phyloP scores from a whole-genome alignment of 2,113 vertebrate genomes.

The Ptyas mucosa region DNA sequence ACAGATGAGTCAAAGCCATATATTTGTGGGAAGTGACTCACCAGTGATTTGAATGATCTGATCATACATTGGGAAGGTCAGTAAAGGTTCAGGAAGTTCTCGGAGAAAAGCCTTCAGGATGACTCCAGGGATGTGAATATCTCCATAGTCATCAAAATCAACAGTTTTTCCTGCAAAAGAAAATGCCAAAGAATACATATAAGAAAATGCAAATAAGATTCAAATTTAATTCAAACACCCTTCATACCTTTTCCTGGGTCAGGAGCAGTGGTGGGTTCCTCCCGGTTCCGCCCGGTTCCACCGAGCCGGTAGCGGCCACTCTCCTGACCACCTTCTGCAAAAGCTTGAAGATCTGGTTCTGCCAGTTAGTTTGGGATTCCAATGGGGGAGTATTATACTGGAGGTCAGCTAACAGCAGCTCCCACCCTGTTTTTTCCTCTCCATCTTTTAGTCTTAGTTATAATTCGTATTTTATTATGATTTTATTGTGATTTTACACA shows the following conservation, averaged over 20 bases:
- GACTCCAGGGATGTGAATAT: slow-evolving; percentile 78
- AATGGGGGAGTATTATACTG: not conserved
- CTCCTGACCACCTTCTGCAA: no score
- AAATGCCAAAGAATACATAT: not conserved
- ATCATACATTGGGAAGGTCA: slow-evolving; percentile 77
- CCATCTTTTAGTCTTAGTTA: not conserved
- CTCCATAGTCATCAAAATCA: slow-evolving; percentile 72
- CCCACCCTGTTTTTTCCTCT: not conserved
- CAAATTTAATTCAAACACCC: not conserved
- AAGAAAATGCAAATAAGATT: not conserved
- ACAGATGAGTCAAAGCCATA: not conserved
- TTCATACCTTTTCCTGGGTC: not conserved
- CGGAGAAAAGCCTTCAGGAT: slow-evolving; percentile 85
- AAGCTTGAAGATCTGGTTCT: not conserved
- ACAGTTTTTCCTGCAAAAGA: slow-evolving; percentile 77
- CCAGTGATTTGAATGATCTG: slow-evolving; percentile 74
- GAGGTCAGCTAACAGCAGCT: no score
- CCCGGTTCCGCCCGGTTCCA: no score
- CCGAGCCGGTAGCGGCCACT: no score
- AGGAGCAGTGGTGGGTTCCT: no score
- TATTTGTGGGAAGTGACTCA: slow-evolving; percentile 58
- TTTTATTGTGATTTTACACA: not conserved
- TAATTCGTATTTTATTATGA: not conserved
- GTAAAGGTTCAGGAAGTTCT: slow-evolving; percentile 82
- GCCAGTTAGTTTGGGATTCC: not conserved